phyloP scores from a whole-genome alignment of 2,797 vertebrate genomes.

The Smutsia gigantea region DNA sequence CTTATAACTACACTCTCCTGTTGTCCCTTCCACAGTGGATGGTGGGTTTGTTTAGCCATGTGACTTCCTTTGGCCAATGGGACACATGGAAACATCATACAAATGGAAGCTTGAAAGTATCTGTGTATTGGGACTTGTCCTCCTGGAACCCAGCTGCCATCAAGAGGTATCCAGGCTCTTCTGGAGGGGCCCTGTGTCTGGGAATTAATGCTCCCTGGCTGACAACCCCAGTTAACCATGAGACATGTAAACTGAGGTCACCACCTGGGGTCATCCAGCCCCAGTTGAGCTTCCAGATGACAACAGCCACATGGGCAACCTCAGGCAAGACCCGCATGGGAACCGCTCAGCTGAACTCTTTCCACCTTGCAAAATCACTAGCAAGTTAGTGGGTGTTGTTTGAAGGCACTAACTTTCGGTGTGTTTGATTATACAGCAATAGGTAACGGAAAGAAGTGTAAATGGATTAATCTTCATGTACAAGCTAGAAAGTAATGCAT shows the following conservation, averaged over 20 bases:
- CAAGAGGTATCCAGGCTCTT: not conserved
- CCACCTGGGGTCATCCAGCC: no score
- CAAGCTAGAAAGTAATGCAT: not conserved
- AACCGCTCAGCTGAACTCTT: not conserved
- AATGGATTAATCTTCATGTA: not conserved
- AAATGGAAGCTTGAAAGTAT: not conserved
- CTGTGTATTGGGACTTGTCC: not conserved
- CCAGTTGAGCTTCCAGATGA: not conserved
- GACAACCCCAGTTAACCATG: not conserved
- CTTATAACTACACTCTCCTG: not conserved
- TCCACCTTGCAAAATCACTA: not conserved
- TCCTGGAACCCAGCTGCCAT: not conserved
- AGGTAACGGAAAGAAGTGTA: not conserved
- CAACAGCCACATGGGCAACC: not conserved
- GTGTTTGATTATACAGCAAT: not conserved
- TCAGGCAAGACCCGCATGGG: not conserved
- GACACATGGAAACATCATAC: not conserved
- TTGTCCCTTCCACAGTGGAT: not conserved
- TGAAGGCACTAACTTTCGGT: not conserved
- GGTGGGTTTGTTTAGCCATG: not conserved
- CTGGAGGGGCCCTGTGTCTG: no score
- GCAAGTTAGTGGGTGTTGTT: not conserved
- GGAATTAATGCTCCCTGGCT: not conserved
- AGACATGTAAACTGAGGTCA: not conserved
- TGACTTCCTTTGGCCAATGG: not conserved